phyloP scores from a whole-genome alignment of 2,797 vertebrate genomes.

The Remorina albescens region DNA sequence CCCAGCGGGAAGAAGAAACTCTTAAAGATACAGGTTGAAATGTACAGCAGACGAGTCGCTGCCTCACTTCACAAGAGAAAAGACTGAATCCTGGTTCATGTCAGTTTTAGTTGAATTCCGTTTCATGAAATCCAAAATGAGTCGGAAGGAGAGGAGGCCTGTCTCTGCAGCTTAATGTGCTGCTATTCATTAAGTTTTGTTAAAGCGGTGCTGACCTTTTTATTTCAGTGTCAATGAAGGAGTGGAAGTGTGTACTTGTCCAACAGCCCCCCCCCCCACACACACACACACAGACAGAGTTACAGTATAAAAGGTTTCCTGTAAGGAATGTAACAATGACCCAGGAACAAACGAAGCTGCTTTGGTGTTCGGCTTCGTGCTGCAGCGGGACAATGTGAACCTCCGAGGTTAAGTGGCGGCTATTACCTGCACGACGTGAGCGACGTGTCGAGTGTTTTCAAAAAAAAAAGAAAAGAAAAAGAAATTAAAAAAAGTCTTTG shows the following conservation, averaged over 20 bases:
- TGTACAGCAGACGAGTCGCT: constrained; percentile 36
- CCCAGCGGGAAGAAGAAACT: constrained; percentile 71
- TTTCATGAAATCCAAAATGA: constrained; percentile 1
- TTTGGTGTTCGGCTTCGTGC: constrained; percentile 21
- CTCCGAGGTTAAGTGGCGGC: constrained; percentile 9
- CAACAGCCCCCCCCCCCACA: background rate
- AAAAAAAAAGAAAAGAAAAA: no score
- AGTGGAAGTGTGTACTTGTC: constrained; percentile 9
- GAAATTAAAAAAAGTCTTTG: background rate
- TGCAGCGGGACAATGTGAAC: background rate
- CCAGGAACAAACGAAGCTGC: constrained; percentile 36
- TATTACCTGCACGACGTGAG: constrained; percentile 1
- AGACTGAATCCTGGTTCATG: constrained; percentile 21
- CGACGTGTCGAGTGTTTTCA: background rate
- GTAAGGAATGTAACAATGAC: constrained; percentile 11
- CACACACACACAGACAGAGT: no score
- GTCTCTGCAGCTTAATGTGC: background rate
- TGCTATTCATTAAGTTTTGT: constrained; percentile 7
- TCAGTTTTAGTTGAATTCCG: no score
- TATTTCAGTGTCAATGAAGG: constrained; percentile 35
- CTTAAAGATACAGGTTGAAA: constrained; percentile 59
- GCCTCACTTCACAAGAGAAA: constrained; percentile 7
- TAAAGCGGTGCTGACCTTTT: constrained; percentile 23
- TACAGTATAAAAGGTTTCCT: background rate
- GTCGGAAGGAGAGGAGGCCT: background rate